Base-by-base conservation (phyloP, 2,888 invertebrate species). In the Cremastinae sp. region DNA sequence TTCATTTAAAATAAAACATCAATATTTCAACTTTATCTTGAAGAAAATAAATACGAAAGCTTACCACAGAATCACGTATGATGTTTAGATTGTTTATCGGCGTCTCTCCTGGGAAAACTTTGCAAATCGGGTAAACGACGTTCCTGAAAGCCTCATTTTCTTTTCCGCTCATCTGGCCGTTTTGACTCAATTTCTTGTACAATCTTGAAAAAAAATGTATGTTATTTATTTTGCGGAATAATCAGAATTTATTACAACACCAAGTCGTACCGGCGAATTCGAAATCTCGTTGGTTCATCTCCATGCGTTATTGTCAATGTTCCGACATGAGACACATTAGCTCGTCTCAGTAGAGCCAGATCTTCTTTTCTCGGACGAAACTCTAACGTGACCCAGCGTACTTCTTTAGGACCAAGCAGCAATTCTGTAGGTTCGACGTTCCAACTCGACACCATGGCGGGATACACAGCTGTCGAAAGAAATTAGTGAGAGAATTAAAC, bases 321-420 rank as follows among this genome's bases (percentile, higher is more conserved):
- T 54, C 91, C 92, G 59, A 75, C 91, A 84, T 82, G 91, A 16
- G 73, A 91, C 84, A 83, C 89, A 80, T 75, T 88, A 61, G 69
- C 86, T 84, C 83, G 90, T 87, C 74, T 88, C 78, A 78, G 84
- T 61, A 74, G 87, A 54, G 88, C 89, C 9, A 92, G 82, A 72
- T 92, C 91, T 61, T 91, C 91, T 16, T 90, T 90, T 71, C 90
- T 90, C 0, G 92, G 91, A 1, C 87, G 88, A 71, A 91, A 92
- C 9, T 88, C 84, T 1, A 92, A 79, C 1, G 87, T 88, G 0
- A 92, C 84, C 77, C 85, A 87, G 1, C 85, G 87, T 28, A 84
- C 82, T 66, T 87, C 86, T 49, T 90, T 90, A 0, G 92, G 89
- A 2, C 88, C 87, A 14, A 92, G 84, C 12, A 91, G 82, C 16